phyloP scores from a whole-genome alignment of 2,797 vertebrate genomes.

The Phaenicophaeus curvirostris region DNA sequence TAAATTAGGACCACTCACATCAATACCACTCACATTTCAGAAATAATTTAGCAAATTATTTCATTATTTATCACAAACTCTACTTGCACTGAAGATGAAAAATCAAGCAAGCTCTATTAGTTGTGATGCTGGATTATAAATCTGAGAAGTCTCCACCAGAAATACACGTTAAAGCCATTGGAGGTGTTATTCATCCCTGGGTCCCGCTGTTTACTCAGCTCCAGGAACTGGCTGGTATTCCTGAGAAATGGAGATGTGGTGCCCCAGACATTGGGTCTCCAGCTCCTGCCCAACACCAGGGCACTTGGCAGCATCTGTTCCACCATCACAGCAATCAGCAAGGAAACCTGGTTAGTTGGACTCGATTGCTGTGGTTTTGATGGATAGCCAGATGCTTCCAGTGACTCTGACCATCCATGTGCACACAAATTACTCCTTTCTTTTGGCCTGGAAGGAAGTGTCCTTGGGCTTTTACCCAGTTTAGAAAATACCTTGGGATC shows the following conservation, averaged over 20 bases:
- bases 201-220: neutral
- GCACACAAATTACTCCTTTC: neutral
- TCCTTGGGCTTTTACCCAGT: neutral
- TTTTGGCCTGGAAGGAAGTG: neutral
- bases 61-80: neutral
- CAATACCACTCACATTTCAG: neutral
- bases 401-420: neutral
- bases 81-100: neutral
- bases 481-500: neutral
- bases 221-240: neutral
- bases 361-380: accelerated
- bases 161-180: neutral
- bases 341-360: accelerated
- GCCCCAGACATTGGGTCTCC: accelerated
- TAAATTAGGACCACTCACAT: neutral
- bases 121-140: neutral
- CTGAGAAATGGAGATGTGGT: no score
- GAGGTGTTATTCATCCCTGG: neutral
- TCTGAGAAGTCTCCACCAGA: neutral
- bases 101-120: neutral
- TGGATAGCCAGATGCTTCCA: neutral
- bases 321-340: accelerated
- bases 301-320: neutral
- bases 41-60: neutral
- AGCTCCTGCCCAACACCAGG: neutral